A percentile compares a stretch with the other conserved stretches of the same genome.
Conservation (phyloP, 2,797 vertebrate genomes). For the Phrynocephalus guinanensis region DNA sequence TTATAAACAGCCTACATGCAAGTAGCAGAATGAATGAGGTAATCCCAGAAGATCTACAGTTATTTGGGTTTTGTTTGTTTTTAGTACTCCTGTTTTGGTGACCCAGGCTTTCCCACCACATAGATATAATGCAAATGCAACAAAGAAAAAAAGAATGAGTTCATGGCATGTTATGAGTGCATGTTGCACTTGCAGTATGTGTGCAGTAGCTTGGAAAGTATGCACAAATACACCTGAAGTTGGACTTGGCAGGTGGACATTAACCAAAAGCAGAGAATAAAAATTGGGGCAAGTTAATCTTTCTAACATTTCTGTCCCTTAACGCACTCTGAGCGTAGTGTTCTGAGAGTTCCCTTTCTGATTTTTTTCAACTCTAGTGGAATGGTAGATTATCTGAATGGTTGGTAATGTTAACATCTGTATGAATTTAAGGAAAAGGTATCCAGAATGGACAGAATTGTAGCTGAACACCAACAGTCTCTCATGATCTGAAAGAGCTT, state of each 20-base stretch:
- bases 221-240: neutral
- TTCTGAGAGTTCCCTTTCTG: constrained; percentile 43
- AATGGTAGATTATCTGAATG: constrained; percentile 20
- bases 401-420: constrained; percentile 33
- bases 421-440: constrained; percentile 89
- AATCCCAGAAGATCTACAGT: neutral
- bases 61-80: neutral
- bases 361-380: constrained; percentile 31
- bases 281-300: neutral
- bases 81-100: neutral
- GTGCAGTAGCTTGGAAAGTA: neutral
- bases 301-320: constrained; percentile 8
- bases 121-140: neutral
- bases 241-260: neutral
- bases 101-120: neutral
- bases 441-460: constrained; percentile 90
- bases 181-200: neutral
- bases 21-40: neutral
- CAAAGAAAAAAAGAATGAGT: neutral
- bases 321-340: constrained; percentile 1
- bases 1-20: neutral
- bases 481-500: constrained; percentile 89
- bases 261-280: neutral
- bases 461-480: constrained; percentile 93
- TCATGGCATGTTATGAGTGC: neutral